These are phyloP conservation scores for Dynastes tityus DNA, from an alignment of 2,888 invertebrate genomes.

Conservation along the genomic window DNA sequence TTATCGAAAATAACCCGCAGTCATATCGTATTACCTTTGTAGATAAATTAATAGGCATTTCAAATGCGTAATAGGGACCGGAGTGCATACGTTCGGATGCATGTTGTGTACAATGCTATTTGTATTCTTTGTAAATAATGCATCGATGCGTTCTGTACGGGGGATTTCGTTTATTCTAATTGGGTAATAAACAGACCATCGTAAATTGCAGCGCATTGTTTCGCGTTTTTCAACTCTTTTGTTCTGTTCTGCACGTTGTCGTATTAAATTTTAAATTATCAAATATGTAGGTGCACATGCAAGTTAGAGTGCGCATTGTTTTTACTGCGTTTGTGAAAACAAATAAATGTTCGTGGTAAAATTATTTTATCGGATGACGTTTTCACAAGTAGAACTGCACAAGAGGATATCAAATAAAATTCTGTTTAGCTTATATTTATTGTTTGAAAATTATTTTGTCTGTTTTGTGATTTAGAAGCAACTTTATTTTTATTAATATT, in stretches of 20 bases:
- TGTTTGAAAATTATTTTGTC: no score
- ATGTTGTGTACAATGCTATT: slow-evolving; percentile 20
- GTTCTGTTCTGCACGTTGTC: background rate
- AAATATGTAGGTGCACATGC: background rate
- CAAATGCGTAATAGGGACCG: slow-evolving; percentile 39
- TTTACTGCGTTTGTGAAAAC: no score
- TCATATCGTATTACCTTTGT: slow-evolving; percentile 52
- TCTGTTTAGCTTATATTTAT: no score
- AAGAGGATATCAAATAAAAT: no score
- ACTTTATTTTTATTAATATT: no score
- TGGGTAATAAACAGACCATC: slow-evolving; percentile 16
- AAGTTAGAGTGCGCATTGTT: background rate
- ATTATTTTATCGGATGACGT: no score
- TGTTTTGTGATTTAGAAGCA: no score
- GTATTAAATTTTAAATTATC: slow-evolving; percentile 10
- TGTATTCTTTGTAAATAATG: slow-evolving; percentile 34
- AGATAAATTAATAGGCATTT: slow-evolving; percentile 52
- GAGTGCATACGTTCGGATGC: slow-evolving; percentile 4
- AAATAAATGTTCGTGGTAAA: no score
- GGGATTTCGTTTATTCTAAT: slow-evolving; percentile 18
- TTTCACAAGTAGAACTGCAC: no score
- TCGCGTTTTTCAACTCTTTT: slow-evolving; percentile 29
- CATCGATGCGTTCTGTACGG: slow-evolving; percentile 7
- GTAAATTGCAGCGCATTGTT: slow-evolving; percentile 18
- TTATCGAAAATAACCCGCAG: slow-evolving; percentile 50